Percentiles rank a stretch among this genome's conserved stretches.
Conservation (phyloP, 2,797 vertebrate species). For the Lepidocolaptes lacrymiger region DNA sequence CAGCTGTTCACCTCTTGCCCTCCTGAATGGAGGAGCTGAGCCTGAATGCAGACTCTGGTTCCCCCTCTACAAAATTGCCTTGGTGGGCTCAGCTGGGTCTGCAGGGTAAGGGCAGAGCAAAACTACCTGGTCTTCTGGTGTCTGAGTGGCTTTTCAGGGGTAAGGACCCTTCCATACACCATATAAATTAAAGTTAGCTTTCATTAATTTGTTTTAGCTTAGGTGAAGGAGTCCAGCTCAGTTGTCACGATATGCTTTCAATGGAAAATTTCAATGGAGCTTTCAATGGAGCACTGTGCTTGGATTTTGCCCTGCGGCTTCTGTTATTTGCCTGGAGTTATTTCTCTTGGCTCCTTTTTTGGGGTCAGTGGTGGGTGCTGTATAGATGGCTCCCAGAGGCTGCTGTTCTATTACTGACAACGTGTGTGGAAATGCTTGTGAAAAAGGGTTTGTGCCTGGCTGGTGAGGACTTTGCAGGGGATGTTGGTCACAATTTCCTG, state of each 20-base stretch:
- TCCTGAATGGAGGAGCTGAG: not conserved
- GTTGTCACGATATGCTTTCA: fast-evolving
- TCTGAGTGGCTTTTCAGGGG: not conserved
- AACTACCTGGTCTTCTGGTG: not conserved
- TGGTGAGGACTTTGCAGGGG: not conserved
- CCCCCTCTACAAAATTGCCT: fast-evolving
- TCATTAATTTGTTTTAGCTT: not conserved
- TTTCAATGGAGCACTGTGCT: fast-evolving
- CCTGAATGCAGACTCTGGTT: not conserved
- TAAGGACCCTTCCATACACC: not conserved
- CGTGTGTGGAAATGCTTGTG: fast-evolving
- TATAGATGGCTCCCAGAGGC: fast-evolving
- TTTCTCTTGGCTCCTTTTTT: not conserved
- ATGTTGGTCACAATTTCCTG: not conserved
- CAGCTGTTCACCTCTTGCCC: not conserved
- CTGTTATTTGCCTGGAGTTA: not conserved
- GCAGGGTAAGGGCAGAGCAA: not conserved
- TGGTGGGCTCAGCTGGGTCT: not conserved
- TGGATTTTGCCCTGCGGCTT: not conserved
- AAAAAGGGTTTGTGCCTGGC: not conserved
- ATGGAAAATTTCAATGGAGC: not conserved
- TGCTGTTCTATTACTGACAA: fast-evolving
- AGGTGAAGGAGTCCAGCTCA: not conserved
- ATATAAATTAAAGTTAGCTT: not conserved
- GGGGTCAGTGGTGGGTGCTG: not conserved